Percentiles rank a stretch among this genome's conserved stretches.
These are phyloP conservation scores for Cerceris rybyensis DNA, from an alignment of 2,888 invertebrate genomes.

Conservation along the genomic window DNA sequence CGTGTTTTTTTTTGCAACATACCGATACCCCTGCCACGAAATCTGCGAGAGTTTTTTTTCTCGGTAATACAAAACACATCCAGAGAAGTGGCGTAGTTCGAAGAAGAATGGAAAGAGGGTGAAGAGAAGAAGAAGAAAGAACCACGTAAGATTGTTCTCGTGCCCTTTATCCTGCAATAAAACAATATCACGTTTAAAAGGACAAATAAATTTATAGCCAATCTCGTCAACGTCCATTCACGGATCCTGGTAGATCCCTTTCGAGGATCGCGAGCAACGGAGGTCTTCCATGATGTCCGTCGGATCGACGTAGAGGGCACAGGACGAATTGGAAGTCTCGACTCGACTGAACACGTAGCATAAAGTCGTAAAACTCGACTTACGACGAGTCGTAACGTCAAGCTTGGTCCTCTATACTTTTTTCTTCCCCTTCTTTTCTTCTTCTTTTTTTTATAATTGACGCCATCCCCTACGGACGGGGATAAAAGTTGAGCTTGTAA, in stretches of 20 bases:
- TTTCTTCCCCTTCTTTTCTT: slow-evolving; percentile 15
- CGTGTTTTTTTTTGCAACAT: slow-evolving; percentile 24
- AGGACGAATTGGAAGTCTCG: slow-evolving; percentile 64
- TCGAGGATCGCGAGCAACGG: slow-evolving; percentile 32
- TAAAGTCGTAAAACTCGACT: slow-evolving; percentile 79
- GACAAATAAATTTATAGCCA: slow-evolving; percentile 78
- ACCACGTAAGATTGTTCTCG: slow-evolving; percentile 51
- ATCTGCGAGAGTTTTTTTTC: neutral
- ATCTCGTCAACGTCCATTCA: slow-evolving; percentile 74
- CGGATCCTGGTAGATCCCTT: slow-evolving; percentile 55
- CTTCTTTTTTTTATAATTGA: slow-evolving; percentile 53
- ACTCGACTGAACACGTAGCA: slow-evolving; percentile 74
- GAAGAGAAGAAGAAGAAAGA: neutral
- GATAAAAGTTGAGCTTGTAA: slow-evolving; percentile 68
- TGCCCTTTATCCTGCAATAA: slow-evolving; percentile 74
- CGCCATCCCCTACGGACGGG: slow-evolving; percentile 53
- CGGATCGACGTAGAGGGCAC: slow-evolving; percentile 36
- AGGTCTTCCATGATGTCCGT: slow-evolving; percentile 38
- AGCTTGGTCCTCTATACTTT: slow-evolving; percentile 55
- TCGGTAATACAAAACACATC: slow-evolving; percentile 25
- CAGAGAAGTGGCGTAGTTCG: neutral
- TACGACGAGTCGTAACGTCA: slow-evolving; percentile 76
- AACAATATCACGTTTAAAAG: slow-evolving; percentile 77
- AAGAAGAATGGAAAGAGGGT: too few species aligned
- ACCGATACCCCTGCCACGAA: slow-evolving; percentile 14